These are phyloP conservation scores for Pipa parva DNA, from an alignment of 2,113 vertebrate genomes.

Conservation along the genomic window DNA sequence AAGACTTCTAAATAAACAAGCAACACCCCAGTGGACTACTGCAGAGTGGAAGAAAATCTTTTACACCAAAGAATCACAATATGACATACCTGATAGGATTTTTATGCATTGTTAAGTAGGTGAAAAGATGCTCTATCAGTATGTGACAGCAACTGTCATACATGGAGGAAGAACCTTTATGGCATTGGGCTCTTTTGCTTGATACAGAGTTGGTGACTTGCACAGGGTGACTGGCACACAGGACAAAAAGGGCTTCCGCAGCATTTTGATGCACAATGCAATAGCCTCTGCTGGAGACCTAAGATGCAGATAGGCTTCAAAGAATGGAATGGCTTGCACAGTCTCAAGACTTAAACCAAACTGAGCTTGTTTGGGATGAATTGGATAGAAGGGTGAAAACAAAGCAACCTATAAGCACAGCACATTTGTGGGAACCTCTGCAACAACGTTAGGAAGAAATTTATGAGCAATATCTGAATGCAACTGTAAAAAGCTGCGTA, in stretches of 20 bases:
- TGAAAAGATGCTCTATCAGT: neutral
- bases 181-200: neutral
- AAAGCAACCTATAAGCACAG: neutral
- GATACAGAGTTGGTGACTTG: neutral
- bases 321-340: neutral
- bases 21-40: constrained; percentile 4
- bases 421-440: constrained; percentile 3
- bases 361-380: neutral
- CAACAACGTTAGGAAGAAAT: neutral
- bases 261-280: neutral
- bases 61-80: constrained; percentile 4
- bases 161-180: neutral
- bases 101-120: neutral
- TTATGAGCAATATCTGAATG: constrained; percentile 3
- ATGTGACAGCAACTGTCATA: neutral
- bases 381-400: neutral
- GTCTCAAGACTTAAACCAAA: neutral
- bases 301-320: neutral
- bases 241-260: neutral
- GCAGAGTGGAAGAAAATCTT: constrained; percentile 2
- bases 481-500: neutral
- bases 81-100: neutral
- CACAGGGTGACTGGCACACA: neutral
- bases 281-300: neutral
- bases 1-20: neutral